Conservation (phyloP, 2,888 invertebrate species). For the Taphrorychus bicolor region DNA sequence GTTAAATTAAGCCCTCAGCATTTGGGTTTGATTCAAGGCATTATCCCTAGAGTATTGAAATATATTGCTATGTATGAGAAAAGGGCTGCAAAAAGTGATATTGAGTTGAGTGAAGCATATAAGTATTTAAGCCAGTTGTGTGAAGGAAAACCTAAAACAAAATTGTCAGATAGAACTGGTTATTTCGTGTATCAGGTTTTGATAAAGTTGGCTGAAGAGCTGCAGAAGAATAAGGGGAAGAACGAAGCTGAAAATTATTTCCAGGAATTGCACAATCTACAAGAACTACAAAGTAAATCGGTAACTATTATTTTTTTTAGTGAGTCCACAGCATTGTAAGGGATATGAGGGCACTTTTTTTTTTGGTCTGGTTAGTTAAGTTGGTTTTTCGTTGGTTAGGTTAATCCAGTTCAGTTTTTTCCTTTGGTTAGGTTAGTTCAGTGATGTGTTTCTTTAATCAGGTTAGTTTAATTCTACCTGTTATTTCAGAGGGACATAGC, state of each 20-base stretch:
- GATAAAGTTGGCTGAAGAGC: slow-evolving; percentile 39
- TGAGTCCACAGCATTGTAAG: too few relatives aligned
- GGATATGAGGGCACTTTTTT: too few relatives aligned
- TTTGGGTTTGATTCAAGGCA: slow-evolving; percentile 42
- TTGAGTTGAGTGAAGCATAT: slow-evolving; percentile 44
- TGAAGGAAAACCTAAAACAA: slow-evolving; percentile 39
- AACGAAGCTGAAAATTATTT: background rate
- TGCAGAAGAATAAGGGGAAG: slow-evolving; percentile 28
- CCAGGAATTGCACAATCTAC: slow-evolving; percentile 4
- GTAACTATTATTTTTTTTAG: slow-evolving; percentile 11
- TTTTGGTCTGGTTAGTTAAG: too few relatives aligned
- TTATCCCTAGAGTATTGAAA: slow-evolving; percentile 53
- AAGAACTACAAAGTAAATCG: slow-evolving; percentile 26
- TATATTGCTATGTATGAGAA: slow-evolving; percentile 55
- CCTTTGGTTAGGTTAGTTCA: too few relatives aligned
- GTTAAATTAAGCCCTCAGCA: slow-evolving; percentile 39
- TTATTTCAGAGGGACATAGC: too few relatives aligned
- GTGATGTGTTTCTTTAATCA: too few relatives aligned
- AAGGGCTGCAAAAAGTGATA: slow-evolving; percentile 38
- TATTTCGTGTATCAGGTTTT: slow-evolving; percentile 44
- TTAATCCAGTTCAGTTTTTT: too few relatives aligned
- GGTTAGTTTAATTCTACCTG: too few relatives aligned
- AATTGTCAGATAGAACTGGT: slow-evolving; percentile 39
- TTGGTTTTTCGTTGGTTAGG: too few relatives aligned
- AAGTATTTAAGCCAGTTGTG: slow-evolving; percentile 42